These are phyloP conservation scores for Beroe ovata DNA, from an alignment of 37 sponge, comb jelly and placozoan genomes.

Conservation along the genomic window DNA sequence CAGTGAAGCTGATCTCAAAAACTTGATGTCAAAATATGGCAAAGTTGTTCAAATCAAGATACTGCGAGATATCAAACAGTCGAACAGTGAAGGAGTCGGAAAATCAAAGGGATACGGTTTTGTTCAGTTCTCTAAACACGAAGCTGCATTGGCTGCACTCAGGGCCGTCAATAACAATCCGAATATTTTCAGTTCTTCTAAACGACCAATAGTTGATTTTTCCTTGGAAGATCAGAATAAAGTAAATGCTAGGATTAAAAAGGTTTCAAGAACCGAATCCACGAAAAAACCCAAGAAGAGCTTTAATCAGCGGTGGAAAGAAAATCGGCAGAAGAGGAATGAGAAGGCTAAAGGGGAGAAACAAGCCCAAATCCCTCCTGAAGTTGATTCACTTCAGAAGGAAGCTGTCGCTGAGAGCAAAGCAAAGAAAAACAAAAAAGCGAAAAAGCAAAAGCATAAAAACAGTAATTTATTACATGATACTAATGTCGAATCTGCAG, in stretches of 20 bases:
- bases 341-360: background rate
- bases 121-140: slow-evolving; percentile 85
- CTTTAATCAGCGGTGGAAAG: slow-evolving; percentile 44
- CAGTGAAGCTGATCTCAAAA: slow-evolving; percentile 73
- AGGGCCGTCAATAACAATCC: slow-evolving; percentile 87
- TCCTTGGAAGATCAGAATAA: slow-evolving; percentile 82
- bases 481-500: background rate
- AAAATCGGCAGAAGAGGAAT: slow-evolving; percentile 6
- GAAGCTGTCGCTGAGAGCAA: background rate
- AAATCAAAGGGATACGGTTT: slow-evolving; percentile 86
- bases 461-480: background rate
- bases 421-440: background rate
- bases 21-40: slow-evolving; percentile 64
- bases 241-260: slow-evolving; percentile 73
- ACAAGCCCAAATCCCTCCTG: background rate
- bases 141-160: slow-evolving; percentile 80
- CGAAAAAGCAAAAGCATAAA: background rate
- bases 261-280: background rate
- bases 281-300: background rate
- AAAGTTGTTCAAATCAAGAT: slow-evolving; percentile 71
- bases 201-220: slow-evolving; percentile 96
- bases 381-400: background rate
- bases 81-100: slow-evolving; percentile 76
- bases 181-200: slow-evolving; percentile 42
- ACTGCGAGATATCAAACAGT: slow-evolving; percentile 73